Percentiles rank a stretch among this genome's conserved stretches.
Conservation (phyloP, 2,888 invertebrate species). For the Lasioglossum lativentre region DNA sequence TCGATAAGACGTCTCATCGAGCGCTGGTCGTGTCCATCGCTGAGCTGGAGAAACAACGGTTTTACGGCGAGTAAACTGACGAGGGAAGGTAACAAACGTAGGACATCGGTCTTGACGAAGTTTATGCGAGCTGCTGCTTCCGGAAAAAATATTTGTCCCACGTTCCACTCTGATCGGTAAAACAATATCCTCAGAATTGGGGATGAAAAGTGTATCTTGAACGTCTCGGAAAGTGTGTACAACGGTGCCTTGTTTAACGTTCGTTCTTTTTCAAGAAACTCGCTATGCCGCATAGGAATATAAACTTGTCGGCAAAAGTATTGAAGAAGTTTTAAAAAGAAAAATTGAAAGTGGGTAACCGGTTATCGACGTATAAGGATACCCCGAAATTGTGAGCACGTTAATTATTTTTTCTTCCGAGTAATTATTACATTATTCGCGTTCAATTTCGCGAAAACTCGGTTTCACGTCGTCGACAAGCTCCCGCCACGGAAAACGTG, state of each 20-base stretch:
- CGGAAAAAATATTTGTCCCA: background rate
- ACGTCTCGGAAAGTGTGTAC: background rate
- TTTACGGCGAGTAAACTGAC: background rate
- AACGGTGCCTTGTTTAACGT: background rate
- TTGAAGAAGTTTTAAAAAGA: no score
- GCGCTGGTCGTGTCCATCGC: background rate
- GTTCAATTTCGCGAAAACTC: background rate
- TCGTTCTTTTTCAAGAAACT: no score
- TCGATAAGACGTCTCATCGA: background rate
- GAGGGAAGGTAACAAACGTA: background rate
- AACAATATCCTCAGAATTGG: background rate
- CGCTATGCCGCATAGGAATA: no score
- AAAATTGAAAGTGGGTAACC: no score
- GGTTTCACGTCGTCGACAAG: background rate
- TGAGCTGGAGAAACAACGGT: background rate
- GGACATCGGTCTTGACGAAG: background rate
- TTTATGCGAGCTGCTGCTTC: background rate
- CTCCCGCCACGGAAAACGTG: background rate
- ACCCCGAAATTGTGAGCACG: background rate
- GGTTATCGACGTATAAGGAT: no score
- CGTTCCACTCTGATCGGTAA: background rate
- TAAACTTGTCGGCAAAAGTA: no score
- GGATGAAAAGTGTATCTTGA: background rate
- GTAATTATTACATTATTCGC: background rate
- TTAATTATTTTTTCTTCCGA: background rate